Evolutionary conservation across 1,140 invertebrate genomes (phyloP).

Genomic region (Colletes latitarsis): DNA sequence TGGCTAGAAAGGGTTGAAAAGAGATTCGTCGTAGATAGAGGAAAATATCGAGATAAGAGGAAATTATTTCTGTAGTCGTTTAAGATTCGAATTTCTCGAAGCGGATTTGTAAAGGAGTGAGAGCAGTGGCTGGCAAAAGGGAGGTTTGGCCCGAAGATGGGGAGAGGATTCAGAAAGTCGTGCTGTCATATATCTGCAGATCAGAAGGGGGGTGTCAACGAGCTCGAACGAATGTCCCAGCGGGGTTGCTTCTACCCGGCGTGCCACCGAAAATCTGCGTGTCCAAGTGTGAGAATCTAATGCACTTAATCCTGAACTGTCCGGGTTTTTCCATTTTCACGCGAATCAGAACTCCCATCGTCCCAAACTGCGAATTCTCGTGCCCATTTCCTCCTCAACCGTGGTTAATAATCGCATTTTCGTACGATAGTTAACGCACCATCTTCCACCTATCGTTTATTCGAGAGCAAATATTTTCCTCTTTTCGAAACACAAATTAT

Average conservation of each 20-base stretch:
- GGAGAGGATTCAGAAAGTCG: slow-evolving; percentile 28
- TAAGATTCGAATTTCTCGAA: slow-evolving; percentile 9
- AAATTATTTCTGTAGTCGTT: too few species aligned
- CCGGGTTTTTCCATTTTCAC: slow-evolving; percentile 30
- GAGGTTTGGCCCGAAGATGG: slow-evolving; percentile 13
- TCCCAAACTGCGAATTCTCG: too few species aligned
- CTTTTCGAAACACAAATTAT: too few species aligned
- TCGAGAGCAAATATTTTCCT: too few species aligned
- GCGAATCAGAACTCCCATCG: not conserved
- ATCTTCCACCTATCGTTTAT: too few species aligned
- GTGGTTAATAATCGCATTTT: too few species aligned
- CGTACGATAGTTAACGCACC: too few species aligned
- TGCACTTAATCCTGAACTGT: slow-evolving; percentile 60
- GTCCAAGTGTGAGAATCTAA: slow-evolving; percentile 59
- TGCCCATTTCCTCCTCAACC: not conserved
- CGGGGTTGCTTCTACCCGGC: slow-evolving; percentile 63
- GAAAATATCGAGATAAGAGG: too few species aligned
- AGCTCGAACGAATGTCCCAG: slow-evolving; percentile 68
- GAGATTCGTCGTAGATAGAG: too few species aligned
- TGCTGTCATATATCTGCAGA: slow-evolving; percentile 67
- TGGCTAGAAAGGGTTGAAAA: too few species aligned
- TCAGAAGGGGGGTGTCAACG: slow-evolving; percentile 71
- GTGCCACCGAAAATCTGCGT: slow-evolving; percentile 44
- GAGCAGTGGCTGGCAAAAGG: not conserved
- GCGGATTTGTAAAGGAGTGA: slow-evolving; percentile 6